Evolutionary conservation across 2,113 vertebrate genomes (phyloP).

Genomic region (Ondatra zibethicus): DNA sequence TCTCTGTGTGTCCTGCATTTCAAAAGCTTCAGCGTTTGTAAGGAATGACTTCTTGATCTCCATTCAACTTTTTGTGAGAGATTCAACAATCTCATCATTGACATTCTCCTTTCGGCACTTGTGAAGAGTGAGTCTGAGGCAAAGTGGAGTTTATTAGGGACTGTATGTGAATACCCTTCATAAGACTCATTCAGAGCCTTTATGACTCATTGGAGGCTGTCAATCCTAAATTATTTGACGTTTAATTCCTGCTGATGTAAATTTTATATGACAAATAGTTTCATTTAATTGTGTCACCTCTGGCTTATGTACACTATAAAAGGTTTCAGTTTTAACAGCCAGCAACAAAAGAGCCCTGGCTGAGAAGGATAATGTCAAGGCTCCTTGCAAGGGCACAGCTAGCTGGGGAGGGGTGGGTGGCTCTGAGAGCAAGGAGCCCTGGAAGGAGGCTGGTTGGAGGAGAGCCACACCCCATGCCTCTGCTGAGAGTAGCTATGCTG

Average conservation of each 20-base stretch:
- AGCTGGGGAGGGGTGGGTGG: constrained; percentile 59
- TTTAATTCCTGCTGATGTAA: constrained; percentile 83
- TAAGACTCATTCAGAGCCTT: constrained; percentile 79
- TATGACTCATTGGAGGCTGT: constrained; percentile 75
- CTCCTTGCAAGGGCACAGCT: constrained; percentile 66
- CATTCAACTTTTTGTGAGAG: not conserved
- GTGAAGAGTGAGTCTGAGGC: constrained; percentile 69
- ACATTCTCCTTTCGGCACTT: constrained; percentile 63
- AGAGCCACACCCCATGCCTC: not conserved
- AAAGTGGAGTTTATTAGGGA: constrained; percentile 75
- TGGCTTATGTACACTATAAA: constrained; percentile 80
- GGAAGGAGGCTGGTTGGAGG: not conserved
- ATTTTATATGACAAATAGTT: constrained; percentile 84
- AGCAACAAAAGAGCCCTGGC: constrained; percentile 68
- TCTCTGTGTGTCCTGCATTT: not conserved
- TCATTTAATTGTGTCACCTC: constrained; percentile 84
- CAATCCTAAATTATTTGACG: constrained; percentile 82
- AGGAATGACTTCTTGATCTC: constrained; percentile 29
- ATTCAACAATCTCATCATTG: constrained; percentile 7
- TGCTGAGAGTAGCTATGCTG: not conserved
- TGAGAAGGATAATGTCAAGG: constrained; percentile 74
- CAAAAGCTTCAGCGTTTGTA: not conserved
- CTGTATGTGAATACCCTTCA: constrained; percentile 68
- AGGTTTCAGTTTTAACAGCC: constrained; percentile 79
- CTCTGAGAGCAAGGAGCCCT: not conserved